Percentiles rank a stretch among this genome's conserved stretches.
These are phyloP conservation scores for Noctua comes DNA, from an alignment of 2,888 invertebrate genomes.

Conservation along the genomic window DNA sequence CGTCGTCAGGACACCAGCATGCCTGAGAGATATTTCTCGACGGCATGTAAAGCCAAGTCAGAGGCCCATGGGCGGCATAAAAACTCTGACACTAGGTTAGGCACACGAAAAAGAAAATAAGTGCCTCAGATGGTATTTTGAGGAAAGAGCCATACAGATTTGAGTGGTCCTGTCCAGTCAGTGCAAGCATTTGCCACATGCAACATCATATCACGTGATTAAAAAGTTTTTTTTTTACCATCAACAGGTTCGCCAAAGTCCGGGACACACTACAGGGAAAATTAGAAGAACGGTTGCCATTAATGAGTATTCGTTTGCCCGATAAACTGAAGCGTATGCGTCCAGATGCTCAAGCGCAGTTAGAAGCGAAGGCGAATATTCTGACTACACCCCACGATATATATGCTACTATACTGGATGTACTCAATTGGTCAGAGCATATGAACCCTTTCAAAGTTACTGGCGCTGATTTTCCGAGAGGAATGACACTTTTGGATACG, in stretches of 20 bases:
- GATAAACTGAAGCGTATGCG: slow-evolving; percentile 91
- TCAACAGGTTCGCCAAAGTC: slow-evolving; percentile 93
- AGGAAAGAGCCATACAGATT: not conserved
- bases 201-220: not conserved
- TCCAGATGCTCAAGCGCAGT: slow-evolving; percentile 91
- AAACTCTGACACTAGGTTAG: too few species aligned
- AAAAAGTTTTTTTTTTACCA: too few species aligned
- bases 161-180: not conserved
- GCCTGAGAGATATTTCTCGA: too few species aligned
- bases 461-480: slow-evolving; percentile 90
- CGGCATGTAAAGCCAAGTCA: too few species aligned
- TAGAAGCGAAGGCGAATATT: slow-evolving; percentile 92
- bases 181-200: not conserved
- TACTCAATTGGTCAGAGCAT: slow-evolving; percentile 88
- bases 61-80: too few species aligned
- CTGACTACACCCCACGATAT: slow-evolving; percentile 97
- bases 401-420: slow-evolving; percentile 92
- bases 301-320: slow-evolving; percentile 95
- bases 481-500: slow-evolving; percentile 91
- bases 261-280: slow-evolving; percentile 97
- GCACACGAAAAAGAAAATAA: too few species aligned
- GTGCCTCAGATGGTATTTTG: not conserved
- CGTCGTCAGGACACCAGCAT: too few species aligned
- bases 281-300: slow-evolving; percentile 97
- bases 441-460: slow-evolving; percentile 78